Conservation (phyloP, 2,797 vertebrate genomes). For the Sarcophilus harrisii region DNA sequence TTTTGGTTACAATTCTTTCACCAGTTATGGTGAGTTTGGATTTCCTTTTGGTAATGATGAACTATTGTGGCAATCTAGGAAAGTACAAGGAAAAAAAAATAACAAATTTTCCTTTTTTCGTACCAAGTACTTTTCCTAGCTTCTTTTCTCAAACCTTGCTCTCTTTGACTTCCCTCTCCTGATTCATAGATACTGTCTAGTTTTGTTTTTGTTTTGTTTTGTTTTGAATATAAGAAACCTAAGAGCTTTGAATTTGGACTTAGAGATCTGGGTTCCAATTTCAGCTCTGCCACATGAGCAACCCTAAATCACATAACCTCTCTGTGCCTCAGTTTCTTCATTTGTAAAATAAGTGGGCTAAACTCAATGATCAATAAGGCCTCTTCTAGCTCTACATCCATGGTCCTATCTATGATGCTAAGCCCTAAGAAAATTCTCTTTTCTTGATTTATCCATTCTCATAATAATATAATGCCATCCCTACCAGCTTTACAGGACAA, state of each 20-base stretch:
- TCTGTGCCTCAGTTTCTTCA: neutral
- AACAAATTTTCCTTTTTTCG: neutral
- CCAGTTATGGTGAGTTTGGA: neutral
- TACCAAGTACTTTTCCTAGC: neutral
- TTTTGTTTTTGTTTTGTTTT: neutral
- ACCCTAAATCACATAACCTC: neutral
- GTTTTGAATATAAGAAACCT: neutral
- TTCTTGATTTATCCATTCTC: neutral
- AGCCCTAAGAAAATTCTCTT: neutral
- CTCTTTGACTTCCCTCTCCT: neutral
- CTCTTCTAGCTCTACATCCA: neutral
- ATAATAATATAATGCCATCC: neutral
- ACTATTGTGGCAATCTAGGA: neutral
- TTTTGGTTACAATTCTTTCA: neutral
- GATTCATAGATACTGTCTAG: neutral
- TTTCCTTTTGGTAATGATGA: neutral
- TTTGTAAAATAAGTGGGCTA: neutral
- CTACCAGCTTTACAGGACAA: neutral
- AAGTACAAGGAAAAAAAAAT: neutral
- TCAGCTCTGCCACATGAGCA: neutral
- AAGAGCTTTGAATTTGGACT: neutral
- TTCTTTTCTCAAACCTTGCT: neutral
- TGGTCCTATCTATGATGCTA: neutral
- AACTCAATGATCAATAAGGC: neutral
- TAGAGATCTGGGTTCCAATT: neutral